Evolutionary conservation across 2,888 invertebrate species (phyloP), one percentile per base, ranked within the genome.

Genomic region (Erebia aethiops): DNA sequence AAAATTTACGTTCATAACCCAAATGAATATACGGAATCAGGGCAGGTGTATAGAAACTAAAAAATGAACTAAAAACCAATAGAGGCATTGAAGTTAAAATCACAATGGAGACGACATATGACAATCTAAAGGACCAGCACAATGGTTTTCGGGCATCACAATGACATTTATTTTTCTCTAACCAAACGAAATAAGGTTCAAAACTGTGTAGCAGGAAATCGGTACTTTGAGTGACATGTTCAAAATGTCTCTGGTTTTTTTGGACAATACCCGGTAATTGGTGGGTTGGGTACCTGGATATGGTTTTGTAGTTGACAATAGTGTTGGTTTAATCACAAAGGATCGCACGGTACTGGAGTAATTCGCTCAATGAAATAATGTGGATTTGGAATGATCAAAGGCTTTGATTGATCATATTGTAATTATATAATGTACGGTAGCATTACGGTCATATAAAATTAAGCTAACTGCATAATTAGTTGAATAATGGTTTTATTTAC

Each of bases 251-350:
- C 92, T 84, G 84, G 89, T 87, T 87, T 80, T 90, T 92, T 89
- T 88, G 80, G 82, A 92, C 91, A 92, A 92, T 92, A 81, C 83
- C 76, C 78, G 56, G 88, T 93, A 93, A 93, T 93, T 93, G 93
- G 92, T 93, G 92, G 93, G 93, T 90, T 89, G 90, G 92, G 89
- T 93, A 93, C 93, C 93, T 93, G 93, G 92, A 88, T 83, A 82
- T 78, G 86, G 89, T 87, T 88, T 92, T 92, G 92, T 92, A 79
- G 81, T 65, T 73, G 71, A 81, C 80, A 81, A 81, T 79, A 72
- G 77, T 77, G 74, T 77, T 77, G 78, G 80, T 77, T 78, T 74
- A 74, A 79, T 77, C 73, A 90, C 88, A 92, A 90, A 82, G 82
- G 83, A 80, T 80, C 80, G 83, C 77, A 79, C 77, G 82, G 83